These are phyloP conservation scores for Lordiphosa collinella DNA, from an alignment of 1,140 invertebrate genomes.

Conservation along the genomic window DNA sequence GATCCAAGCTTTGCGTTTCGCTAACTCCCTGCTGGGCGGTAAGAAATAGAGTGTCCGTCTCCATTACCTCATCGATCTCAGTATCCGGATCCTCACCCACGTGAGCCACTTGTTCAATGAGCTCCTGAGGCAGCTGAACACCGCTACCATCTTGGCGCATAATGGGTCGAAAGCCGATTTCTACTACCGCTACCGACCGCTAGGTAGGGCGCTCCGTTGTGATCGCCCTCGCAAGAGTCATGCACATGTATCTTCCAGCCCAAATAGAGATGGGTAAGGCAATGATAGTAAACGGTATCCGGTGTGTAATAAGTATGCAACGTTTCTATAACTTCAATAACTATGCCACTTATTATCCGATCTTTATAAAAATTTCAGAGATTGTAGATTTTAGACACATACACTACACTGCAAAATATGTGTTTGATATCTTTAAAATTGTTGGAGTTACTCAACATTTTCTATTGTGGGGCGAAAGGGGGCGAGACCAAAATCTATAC, in stretches of 20 bases:
- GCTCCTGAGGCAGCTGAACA: conserved; percentile 78
- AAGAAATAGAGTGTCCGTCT: conserved; percentile 77
- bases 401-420: no score
- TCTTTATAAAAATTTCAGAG: no score
- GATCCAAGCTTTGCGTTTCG: conserved; percentile 84
- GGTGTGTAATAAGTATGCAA: no score
- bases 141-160: conserved; percentile 81
- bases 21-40: conserved; percentile 74
- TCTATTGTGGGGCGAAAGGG: no score
- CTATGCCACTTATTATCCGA: no score
- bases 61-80: conserved; percentile 80
- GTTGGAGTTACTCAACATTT: no score
- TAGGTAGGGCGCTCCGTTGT: conserved; percentile 67
- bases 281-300: conserved; percentile 96
- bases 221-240: conserved; percentile 87
- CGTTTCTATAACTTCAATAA: no score
- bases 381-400: no score
- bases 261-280: conserved; percentile 93
- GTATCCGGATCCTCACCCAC: conserved; percentile 80
- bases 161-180: conserved; percentile 91
- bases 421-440: no score
- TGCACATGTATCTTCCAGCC: conserved; percentile 97
- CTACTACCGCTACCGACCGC: conserved; percentile 83
- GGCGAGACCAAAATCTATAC: no score
- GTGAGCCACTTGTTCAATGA: conserved; percentile 80